Evolutionary conservation across 2,797 vertebrate genomes (phyloP).

Genomic region (Catharus ustulatus): DNA sequence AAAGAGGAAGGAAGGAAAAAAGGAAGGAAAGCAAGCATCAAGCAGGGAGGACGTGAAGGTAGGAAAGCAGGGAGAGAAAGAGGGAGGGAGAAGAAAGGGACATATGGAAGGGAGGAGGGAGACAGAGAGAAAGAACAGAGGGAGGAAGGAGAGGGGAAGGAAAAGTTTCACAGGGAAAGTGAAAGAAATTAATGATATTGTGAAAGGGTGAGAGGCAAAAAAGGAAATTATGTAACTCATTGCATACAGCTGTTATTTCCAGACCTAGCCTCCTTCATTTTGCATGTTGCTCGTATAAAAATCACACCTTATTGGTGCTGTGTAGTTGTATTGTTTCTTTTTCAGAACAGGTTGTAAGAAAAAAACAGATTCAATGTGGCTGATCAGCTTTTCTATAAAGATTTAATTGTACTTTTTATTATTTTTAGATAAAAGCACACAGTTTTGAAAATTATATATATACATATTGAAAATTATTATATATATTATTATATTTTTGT

Average conservation of each 20-base stretch:
- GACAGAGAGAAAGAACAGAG: background rate
- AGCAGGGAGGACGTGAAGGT: background rate
- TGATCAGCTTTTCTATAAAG: background rate
- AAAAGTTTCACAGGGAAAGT: background rate
- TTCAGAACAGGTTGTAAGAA: background rate
- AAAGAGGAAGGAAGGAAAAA: background rate
- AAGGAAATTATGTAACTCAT: background rate
- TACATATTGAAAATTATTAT: too few species aligned
- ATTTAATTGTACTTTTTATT: background rate
- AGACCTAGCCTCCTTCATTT: background rate
- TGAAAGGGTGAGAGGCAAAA: background rate
- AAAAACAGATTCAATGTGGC: background rate
- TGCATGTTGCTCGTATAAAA: background rate
- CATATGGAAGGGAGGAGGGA: accelerated
- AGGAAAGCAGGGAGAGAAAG: background rate
- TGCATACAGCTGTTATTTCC: background rate
- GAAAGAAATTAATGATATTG: background rate
- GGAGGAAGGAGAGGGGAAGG: background rate
- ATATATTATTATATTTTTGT: too few species aligned
- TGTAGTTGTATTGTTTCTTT: background rate
- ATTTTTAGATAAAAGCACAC: background rate
- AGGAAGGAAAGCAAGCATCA: background rate
- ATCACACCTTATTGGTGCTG: background rate
- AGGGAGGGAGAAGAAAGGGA: background rate
- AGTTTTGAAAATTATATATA: background rate